Evolutionary conservation across 2,797 vertebrate genomes (phyloP).

Genomic region (Myotis pilosus): DNA sequence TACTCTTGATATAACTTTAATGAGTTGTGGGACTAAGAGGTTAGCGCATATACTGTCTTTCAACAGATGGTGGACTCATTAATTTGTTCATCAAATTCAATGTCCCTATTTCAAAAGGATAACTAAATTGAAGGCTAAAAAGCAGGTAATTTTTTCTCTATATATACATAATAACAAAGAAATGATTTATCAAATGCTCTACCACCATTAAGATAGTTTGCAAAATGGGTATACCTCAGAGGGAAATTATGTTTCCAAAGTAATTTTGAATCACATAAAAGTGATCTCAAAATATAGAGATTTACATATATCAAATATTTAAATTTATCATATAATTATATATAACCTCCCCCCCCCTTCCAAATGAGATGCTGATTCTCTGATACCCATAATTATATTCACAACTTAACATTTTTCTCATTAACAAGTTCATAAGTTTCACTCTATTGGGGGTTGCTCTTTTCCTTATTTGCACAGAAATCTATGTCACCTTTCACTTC

Average conservation of each 20-base stretch:
- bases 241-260: background rate
- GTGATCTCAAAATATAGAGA: background rate
- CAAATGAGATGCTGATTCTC: background rate
- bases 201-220: background rate
- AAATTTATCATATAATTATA: background rate
- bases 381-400: background rate
- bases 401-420: background rate
- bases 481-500: background rate
- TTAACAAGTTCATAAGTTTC: background rate
- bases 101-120: constrained; percentile 23
- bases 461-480: background rate
- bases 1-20: background rate
- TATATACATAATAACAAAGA: background rate
- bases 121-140: constrained; percentile 16
- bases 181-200: background rate
- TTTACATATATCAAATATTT: background rate
- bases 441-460: background rate
- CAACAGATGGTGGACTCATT: background rate
- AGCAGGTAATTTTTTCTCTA: background rate
- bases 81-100: background rate
- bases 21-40: background rate
- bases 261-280: background rate
- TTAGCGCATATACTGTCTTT: background rate
- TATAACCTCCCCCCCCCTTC: background rate
- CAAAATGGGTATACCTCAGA: background rate